A percentile compares a stretch with the other conserved stretches of the same genome.
These are phyloP conservation scores for Acanthosoma haemorrhoidale DNA, from an alignment of 2,888 invertebrate genomes.

Conservation along the genomic window DNA sequence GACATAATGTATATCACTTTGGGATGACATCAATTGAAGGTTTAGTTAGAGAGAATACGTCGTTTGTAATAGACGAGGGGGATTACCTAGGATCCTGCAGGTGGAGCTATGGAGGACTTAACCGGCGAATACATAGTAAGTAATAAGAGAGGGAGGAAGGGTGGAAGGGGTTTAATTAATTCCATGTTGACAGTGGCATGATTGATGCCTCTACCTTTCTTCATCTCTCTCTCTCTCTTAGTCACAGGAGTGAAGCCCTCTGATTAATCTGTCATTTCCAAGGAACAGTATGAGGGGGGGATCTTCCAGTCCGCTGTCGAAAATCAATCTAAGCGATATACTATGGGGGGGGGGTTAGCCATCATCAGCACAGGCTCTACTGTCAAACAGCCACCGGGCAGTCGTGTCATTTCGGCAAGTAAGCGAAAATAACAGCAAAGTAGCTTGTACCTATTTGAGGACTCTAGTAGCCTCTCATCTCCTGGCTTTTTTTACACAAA, in stretches of 20 bases:
- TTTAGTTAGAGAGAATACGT: too few species aligned
- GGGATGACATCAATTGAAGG: too few species aligned
- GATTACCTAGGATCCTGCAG: background rate
- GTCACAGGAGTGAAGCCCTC: conserved; percentile 26
- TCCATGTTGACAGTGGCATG: conserved; percentile 39
- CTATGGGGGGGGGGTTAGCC: too few species aligned
- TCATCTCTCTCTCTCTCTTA: conserved; percentile 31
- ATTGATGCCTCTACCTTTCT: conserved; percentile 39
- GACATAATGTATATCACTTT: too few species aligned
- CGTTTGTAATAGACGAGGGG: background rate
- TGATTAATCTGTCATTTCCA: conserved; percentile 39
- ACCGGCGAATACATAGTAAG: conserved; percentile 29
- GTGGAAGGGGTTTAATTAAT: conserved; percentile 39
- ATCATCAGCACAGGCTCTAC: too few species aligned
- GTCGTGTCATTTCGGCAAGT: too few species aligned
- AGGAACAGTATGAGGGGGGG: conserved; percentile 20
- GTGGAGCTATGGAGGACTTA: background rate
- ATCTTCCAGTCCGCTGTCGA: background rate
- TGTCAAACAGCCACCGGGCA: too few species aligned
- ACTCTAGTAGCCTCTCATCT: too few species aligned
- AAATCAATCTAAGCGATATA: background rate
- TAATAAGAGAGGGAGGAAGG: conserved; percentile 25
- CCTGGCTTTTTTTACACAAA: too few species aligned
- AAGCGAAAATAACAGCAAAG: too few species aligned
- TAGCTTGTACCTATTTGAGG: too few species aligned